Conservation (phyloP, 1,140 invertebrate genomes). For the Adoxophyes honmai region DNA sequence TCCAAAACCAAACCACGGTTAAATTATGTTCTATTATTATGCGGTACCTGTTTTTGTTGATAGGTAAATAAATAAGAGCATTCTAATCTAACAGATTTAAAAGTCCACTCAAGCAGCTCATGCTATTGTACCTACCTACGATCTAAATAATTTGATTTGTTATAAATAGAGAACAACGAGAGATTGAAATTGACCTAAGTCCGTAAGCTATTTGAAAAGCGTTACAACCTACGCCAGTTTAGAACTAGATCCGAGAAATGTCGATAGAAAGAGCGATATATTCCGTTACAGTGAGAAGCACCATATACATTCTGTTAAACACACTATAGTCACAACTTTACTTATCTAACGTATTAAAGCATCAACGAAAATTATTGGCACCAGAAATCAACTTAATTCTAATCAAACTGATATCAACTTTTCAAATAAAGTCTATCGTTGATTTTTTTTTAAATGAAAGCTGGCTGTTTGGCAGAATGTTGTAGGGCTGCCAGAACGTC, state of each 20-base stretch:
- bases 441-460: conserved; percentile 74
- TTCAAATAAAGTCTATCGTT: conserved; percentile 12
- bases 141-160: conserved; percentile 21
- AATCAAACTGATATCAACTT: conserved; percentile 19
- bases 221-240: conserved; percentile 1
- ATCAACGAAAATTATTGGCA: conserved; percentile 65
- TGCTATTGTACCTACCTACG: conserved; percentile 8
- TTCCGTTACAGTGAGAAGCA: conserved; percentile 57
- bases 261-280: conserved; percentile 21
- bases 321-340: conserved; percentile 52
- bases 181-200: conserved; percentile 33
- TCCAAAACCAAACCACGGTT: background rate
- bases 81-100: no score
- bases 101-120: background rate
- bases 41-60: no score
- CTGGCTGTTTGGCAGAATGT: conserved; percentile 86
- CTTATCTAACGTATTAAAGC: conserved; percentile 61
- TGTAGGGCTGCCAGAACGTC: conserved; percentile 92
- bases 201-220: conserved; percentile 30
- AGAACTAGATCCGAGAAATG: conserved; percentile 7
- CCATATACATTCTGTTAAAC: conserved; percentile 57
- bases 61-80: no score
- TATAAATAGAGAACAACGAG: conserved; percentile 29
- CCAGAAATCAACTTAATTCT: conserved; percentile 42
- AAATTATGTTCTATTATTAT: no score